Percentiles rank a stretch among this genome's conserved stretches.
Evolutionary conservation across 2,113 vertebrate genomes (phyloP).

Genomic region (Antidorcas marsupialis): DNA sequence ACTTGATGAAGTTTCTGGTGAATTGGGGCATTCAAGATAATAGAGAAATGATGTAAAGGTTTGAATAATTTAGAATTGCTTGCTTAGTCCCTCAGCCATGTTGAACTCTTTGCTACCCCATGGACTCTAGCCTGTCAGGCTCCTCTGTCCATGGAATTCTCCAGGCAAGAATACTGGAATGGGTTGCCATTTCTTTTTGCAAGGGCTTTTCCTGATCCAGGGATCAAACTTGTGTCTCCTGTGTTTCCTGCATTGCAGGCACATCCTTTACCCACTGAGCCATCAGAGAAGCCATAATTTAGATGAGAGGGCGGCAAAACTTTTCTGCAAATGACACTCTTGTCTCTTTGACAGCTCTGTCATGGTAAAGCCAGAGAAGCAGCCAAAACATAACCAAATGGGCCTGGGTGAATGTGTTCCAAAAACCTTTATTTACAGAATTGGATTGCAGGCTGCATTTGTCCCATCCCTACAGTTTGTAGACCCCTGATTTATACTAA

Average conservation of each 20-base stretch:
- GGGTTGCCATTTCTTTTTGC: background rate
- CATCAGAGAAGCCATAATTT: background rate
- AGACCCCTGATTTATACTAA: background rate
- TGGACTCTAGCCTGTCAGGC: background rate
- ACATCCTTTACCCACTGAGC: background rate
- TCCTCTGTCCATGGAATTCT: background rate
- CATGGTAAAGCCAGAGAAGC: background rate
- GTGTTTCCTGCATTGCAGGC: background rate
- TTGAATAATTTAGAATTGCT: background rate
- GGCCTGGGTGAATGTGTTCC: background rate
- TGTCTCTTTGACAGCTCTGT: background rate
- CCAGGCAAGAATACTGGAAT: background rate
- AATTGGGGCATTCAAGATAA: background rate
- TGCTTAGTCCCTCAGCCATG: background rate
- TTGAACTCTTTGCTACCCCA: background rate
- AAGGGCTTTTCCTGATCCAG: background rate
- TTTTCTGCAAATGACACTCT: background rate
- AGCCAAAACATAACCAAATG: background rate
- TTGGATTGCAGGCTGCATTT: background rate
- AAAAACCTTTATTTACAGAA: background rate
- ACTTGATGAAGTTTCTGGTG: background rate
- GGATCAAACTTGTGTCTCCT: background rate
- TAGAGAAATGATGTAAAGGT: background rate
- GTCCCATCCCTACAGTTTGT: background rate
- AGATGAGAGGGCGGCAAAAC: background rate